Evolutionary conservation across 2,888 invertebrate species (phyloP).

Genomic region (Orthosia incerta): DNA sequence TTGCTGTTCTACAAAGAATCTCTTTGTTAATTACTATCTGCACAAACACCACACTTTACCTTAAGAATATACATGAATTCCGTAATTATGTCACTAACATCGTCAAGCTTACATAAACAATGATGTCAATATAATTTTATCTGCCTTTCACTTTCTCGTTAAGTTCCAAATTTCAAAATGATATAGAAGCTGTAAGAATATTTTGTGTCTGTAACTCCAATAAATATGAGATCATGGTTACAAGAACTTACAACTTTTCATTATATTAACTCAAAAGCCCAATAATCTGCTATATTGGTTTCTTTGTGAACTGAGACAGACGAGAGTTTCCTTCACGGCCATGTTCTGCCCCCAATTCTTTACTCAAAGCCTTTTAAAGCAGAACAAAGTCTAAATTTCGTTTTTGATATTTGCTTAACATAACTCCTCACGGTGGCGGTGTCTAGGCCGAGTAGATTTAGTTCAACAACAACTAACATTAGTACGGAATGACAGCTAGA

Average conservation of each 20-base stretch:
- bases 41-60: slow-evolving; percentile 18
- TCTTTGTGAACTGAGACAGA: slow-evolving; percentile 30
- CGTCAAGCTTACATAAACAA: neutral
- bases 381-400: slow-evolving; percentile 91
- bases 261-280: slow-evolving; percentile 38
- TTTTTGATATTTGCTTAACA: slow-evolving; percentile 91
- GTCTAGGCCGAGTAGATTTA: slow-evolving; percentile 88
- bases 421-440: slow-evolving; percentile 89
- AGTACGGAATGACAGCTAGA: slow-evolving; percentile 89
- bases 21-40: slow-evolving; percentile 13
- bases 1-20: neutral
- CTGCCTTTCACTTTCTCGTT: neutral
- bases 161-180: neutral
- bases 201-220: neutral
- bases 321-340: slow-evolving; percentile 81
- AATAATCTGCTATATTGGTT: neutral
- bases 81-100: slow-evolving; percentile 22
- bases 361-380: slow-evolving; percentile 82
- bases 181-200: neutral
- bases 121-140: neutral
- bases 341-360: slow-evolving; percentile 85
- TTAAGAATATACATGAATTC: slow-evolving; percentile 6
- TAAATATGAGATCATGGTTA: neutral
- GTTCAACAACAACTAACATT: slow-evolving; percentile 80
- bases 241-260: neutral